Conservation (phyloP, 92 coral and sea anemone species). For the Micromussa lordhowensis region DNA sequence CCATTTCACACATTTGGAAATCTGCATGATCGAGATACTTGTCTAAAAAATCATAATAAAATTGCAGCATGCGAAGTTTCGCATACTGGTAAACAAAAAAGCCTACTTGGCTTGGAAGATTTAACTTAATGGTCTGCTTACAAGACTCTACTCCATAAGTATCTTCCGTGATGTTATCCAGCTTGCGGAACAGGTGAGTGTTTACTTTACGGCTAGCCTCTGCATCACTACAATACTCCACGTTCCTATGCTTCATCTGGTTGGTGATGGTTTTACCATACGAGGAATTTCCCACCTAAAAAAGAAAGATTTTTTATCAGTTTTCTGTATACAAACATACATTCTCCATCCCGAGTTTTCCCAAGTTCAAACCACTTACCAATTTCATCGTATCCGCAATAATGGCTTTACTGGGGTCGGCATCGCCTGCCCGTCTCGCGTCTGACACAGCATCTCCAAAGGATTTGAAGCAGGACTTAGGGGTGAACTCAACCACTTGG, state of each 20-base stretch:
- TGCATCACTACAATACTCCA: too few relatives aligned
- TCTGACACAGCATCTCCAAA: conserved; percentile 53
- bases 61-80: conserved; percentile 34
- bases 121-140: conserved; percentile 55
- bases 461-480: conserved; percentile 46
- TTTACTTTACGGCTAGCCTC: too few relatives aligned
- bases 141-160: conserved; percentile 60
- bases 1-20: conserved; percentile 49
- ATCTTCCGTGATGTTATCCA: conserved; percentile 9
- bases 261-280: too few relatives aligned
- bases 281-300: too few relatives aligned
- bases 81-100: conserved; percentile 70
- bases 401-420: conserved; percentile 40
- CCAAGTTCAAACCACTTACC: too few relatives aligned
- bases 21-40: conserved; percentile 40
- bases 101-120: conserved; percentile 25
- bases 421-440: conserved; percentile 39
- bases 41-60: neutral
- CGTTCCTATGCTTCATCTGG: too few relatives aligned
- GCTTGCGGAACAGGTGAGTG: too few relatives aligned
- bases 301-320: too few relatives aligned
- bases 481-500: conserved; percentile 58
- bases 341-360: too few relatives aligned
- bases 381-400: conserved; percentile 1
- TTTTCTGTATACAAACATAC: too few relatives aligned